Conservation (phyloP, 2,113 vertebrate species). For the Ahaetulla prasina region DNA sequence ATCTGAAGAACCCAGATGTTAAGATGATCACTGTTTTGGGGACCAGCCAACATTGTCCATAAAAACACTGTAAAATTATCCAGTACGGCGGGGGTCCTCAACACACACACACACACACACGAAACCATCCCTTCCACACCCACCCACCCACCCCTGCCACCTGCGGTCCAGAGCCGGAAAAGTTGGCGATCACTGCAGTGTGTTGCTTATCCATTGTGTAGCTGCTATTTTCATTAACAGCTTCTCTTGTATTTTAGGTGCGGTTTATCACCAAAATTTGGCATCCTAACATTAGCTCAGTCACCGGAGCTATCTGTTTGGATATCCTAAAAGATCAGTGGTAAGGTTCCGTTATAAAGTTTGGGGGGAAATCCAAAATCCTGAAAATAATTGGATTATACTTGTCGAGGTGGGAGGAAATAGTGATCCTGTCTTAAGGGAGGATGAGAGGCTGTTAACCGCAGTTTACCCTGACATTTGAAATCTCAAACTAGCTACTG, state of each 20-base stretch:
- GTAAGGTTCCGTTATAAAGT: slow-evolving; percentile 71
- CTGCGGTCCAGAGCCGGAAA: background rate
- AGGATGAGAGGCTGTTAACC: too few species aligned
- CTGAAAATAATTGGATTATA: background rate
- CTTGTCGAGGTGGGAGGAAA: background rate
- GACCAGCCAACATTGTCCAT: background rate
- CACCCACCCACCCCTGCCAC: too few species aligned
- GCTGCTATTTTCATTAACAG: background rate
- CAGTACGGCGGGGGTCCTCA: too few species aligned
- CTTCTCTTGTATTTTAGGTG: slow-evolving; percentile 77
- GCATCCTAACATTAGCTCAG: slow-evolving; percentile 99
- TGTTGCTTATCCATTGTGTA: background rate
- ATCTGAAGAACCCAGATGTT: background rate
- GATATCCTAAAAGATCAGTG: slow-evolving; percentile 99
- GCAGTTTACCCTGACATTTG: background rate
- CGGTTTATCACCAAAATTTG: slow-evolving; percentile 99
- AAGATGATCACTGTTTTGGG: background rate
- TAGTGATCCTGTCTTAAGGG: background rate
- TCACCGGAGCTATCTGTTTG: slow-evolving; percentile 98
- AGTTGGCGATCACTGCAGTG: background rate
- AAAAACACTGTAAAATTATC: background rate
- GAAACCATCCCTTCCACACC: background rate
- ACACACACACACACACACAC: background rate
- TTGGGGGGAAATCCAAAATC: slow-evolving; percentile 7
- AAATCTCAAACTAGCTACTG: background rate